These are phyloP conservation scores for Timema podura DNA, from an alignment of 2,888 invertebrate species.

Conservation along the genomic window DNA sequence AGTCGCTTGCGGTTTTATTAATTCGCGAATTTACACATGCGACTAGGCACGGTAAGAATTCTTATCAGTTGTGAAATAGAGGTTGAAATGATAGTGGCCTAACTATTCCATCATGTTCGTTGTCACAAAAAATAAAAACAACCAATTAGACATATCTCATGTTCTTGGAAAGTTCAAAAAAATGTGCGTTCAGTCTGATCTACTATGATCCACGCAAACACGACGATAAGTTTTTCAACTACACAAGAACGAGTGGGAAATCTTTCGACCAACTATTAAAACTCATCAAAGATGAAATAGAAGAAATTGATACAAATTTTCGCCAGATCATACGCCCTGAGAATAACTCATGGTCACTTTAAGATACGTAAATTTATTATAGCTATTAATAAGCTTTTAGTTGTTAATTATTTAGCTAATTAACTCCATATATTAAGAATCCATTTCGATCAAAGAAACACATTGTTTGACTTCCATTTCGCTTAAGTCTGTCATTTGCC, in stretches of 20 bases:
- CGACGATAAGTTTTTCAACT: slow-evolving; percentile 13
- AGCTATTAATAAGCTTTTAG: background rate
- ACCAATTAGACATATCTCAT: background rate
- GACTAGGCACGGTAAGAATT: background rate
- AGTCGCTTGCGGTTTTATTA: too few relatives aligned
- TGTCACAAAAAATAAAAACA: background rate
- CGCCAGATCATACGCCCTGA: slow-evolving; percentile 7
- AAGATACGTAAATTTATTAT: background rate
- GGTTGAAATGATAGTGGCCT: slow-evolving; percentile 1
- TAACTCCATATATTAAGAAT: background rate
- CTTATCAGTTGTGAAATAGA: background rate
- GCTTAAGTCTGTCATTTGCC: too few relatives aligned
- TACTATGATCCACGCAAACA: slow-evolving; percentile 4
- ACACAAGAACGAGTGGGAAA: slow-evolving; percentile 15
- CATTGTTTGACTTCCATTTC: too few relatives aligned
- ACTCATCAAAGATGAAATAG: background rate
- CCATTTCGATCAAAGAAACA: too few relatives aligned
- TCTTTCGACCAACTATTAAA: slow-evolving; percentile 15
- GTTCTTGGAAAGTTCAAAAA: background rate
- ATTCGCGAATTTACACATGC: background rate
- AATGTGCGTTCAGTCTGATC: slow-evolving; percentile 11
- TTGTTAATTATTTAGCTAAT: background rate
- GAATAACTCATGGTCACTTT: background rate
- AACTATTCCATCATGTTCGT: background rate
- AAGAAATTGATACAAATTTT: slow-evolving; percentile 1